Conservation (phyloP, 2,797 vertebrate species). For the Parauchenoglanis ngamensis region DNA sequence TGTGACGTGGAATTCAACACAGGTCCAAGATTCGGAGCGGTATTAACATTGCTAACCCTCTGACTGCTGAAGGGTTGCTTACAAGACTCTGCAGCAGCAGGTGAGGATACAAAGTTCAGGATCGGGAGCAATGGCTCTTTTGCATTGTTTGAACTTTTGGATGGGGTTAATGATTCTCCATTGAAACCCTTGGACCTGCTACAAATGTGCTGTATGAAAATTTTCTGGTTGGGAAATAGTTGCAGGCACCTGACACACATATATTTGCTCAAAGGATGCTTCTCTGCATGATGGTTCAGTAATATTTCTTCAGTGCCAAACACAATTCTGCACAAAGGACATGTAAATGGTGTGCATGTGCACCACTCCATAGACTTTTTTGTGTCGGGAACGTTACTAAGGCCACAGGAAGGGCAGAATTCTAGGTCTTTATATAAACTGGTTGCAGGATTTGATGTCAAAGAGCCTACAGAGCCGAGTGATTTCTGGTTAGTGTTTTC, state of each 20-base stretch:
- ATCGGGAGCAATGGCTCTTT: neutral
- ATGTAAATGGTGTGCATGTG: neutral
- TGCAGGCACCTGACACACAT: constrained; percentile 50
- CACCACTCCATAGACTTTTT: neutral
- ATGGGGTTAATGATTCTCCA: neutral
- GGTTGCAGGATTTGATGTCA: neutral
- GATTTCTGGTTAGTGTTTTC: neutral
- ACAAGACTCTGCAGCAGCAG: neutral
- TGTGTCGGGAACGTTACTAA: neutral
- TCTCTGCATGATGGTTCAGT: constrained; percentile 24
- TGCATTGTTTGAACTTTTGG: neutral
- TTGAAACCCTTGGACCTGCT: neutral
- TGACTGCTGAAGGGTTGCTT: neutral
- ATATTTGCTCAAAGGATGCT: constrained; percentile 35
- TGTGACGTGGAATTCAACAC: neutral
- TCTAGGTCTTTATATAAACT: neutral
- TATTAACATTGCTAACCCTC: neutral
- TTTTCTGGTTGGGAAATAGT: constrained; percentile 39
- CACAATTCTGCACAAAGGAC: constrained; percentile 9
- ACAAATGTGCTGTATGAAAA: constrained; percentile 48
- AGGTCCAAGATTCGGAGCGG: neutral
- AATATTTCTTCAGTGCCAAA: constrained; percentile 19
- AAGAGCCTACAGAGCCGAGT: neutral
- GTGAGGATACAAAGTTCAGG: neutral
- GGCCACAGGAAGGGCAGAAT: constrained; percentile 31